Evolutionary conservation across 1,140 invertebrate species (phyloP), one percentile per base, ranked within the genome.

Genomic region (Intoshia linei): DNA sequence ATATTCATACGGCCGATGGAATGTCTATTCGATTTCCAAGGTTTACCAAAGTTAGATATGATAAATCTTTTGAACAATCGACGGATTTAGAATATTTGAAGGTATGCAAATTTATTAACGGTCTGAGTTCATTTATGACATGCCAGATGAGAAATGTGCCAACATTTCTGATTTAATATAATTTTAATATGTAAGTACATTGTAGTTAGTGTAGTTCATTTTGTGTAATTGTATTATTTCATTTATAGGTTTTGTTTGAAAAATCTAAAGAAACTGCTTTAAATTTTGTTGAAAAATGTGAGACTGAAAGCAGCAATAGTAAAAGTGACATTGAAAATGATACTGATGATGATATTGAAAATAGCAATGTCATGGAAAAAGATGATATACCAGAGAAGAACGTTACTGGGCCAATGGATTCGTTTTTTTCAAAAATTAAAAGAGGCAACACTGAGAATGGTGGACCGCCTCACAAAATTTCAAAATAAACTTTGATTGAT

Each of bases 21-120:
- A 81, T 84, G 46, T 83, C 76, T 3, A 76, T 87, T 31, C 59
- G 78, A 43, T 87, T 87, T 62, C 79, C 79, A 3, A 62, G 79
- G 41, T 71, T 84, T 0, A 74, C 74, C 1, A 66, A 67, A 43
- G 68, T 78, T 37, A 63, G 77, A 30, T 54, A 66, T 43, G 78
- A 84, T 49, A 84, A 84, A 60, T 58, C 64, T 34, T 78, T 74
- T 67, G 54, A 73, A 45, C 66, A 68, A 0, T 76, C 77, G 0
- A 84, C 76, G 1, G 68, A 65, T 50, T 54, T 83, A 22, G 57
- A 67, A 25, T 68, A 77, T 50, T 54, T 84, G 6, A 49, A 54
- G 46, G 57, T 57, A 43, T 30, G 36, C 25, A 3, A 17, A 4
- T 31, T 24, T 13, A 11, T 25, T 20, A 17, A n/a, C 3, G n/a